Conservation (phyloP, 2,113 vertebrate genomes). For the Scophthalmus maximus region DNA sequence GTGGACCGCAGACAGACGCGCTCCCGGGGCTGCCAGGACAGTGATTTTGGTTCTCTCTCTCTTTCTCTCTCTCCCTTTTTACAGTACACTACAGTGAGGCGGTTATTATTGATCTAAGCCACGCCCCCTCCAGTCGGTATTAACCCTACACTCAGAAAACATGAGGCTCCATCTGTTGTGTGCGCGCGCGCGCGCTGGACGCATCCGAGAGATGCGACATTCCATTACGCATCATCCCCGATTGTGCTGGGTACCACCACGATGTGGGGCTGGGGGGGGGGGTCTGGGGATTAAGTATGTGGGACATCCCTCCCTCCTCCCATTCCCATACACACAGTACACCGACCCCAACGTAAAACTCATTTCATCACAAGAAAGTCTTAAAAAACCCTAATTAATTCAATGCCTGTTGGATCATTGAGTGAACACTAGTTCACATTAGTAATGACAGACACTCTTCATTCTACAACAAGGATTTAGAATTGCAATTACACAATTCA, state of each 20-base stretch:
- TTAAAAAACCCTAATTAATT: neutral
- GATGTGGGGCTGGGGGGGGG: neutral
- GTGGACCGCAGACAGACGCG: too few species aligned
- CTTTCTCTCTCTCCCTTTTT: neutral
- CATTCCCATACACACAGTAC: neutral
- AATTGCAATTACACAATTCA: too few species aligned
- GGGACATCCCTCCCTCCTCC: neutral
- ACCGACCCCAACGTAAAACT: neutral
- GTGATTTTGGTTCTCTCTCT: neutral
- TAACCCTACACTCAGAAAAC: conserved; percentile 74
- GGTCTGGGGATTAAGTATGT: neutral
- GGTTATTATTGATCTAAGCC: conserved; percentile 72
- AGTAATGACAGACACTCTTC: too few species aligned
- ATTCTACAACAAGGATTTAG: too few species aligned
- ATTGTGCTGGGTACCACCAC: conserved; percentile 47
- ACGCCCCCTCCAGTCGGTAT: conserved; percentile 74
- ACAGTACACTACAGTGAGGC: conserved; percentile 62
- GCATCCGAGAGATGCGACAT: conserved; percentile 57
- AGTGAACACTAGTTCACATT: too few species aligned
- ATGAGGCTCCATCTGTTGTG: conserved; percentile 36
- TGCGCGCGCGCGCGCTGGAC: conserved; percentile 23
- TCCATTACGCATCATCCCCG: conserved; percentile 55
- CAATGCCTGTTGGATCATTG: too few species aligned
- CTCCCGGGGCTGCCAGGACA: too few species aligned
- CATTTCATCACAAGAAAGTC: neutral